Conservation (phyloP, 1,140 invertebrate species). For the Cecropterus lyciades region DNA sequence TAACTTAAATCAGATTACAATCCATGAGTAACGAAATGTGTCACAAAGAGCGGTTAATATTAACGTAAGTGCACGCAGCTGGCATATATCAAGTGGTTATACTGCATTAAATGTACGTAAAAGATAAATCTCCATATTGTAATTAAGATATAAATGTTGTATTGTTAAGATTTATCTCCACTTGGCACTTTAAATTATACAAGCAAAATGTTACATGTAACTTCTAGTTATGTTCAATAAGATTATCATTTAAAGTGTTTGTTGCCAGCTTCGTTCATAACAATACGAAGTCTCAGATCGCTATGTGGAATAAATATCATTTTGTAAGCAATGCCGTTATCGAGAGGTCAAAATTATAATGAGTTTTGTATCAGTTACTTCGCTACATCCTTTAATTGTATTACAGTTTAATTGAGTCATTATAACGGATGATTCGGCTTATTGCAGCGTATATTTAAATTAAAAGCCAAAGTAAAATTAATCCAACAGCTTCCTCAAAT, state of each 20-base stretch:
- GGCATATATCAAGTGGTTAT: constrained; percentile 21
- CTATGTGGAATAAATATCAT: constrained; percentile 18
- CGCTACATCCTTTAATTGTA: background rate
- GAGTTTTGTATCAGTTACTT: constrained; percentile 1
- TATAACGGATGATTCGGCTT: background rate
- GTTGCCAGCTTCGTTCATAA: constrained; percentile 25
- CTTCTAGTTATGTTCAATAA: background rate
- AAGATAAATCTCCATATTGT: constrained; percentile 13
- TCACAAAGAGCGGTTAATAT: constrained; percentile 54
- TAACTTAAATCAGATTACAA: constrained; percentile 61
- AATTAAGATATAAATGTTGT: constrained; percentile 9
- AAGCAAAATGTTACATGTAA: constrained; percentile 1
- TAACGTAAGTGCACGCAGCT: constrained; percentile 5
- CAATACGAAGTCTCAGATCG: constrained; percentile 13
- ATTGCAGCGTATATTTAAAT: background rate
- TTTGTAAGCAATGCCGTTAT: constrained; percentile 25
- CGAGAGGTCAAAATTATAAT: background rate
- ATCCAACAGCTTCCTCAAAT: background rate
- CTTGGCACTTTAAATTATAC: constrained; percentile 17
- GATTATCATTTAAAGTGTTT: constrained; percentile 3
- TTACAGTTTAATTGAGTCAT: no score
- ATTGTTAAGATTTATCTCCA: constrained; percentile 24
- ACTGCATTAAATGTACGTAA: constrained; percentile 18
- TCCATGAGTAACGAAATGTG: constrained; percentile 60
- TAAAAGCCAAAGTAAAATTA: constrained; percentile 16